phyloP scores from a whole-genome alignment of 1,140 invertebrate species.

The Ceratina australensis region DNA sequence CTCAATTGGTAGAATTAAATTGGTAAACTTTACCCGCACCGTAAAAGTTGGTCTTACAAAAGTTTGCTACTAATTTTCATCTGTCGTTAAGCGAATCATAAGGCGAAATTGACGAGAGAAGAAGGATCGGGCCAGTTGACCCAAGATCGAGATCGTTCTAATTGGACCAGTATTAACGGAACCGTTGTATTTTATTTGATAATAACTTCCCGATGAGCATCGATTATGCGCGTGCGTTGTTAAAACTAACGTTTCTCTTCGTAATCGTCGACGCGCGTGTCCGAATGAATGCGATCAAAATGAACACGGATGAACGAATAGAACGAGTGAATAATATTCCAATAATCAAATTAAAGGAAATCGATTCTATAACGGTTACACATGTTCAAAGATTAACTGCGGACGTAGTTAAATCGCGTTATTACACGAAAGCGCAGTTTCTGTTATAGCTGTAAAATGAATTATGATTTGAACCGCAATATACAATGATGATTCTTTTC shows the following conservation, averaged over 20 bases:
- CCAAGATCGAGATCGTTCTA: constrained; percentile 35
- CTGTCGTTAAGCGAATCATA: not conserved
- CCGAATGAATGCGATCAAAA: constrained; percentile 12
- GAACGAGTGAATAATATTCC: constrained; percentile 27
- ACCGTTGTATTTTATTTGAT: constrained; percentile 43
- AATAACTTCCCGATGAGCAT: constrained; percentile 39
- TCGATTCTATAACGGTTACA: constrained; percentile 43
- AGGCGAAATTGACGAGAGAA: not conserved
- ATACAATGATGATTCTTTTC: constrained; percentile 31
- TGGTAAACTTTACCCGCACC: constrained; percentile 10
- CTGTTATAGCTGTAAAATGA: constrained; percentile 25
- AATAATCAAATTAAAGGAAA: constrained; percentile 30
- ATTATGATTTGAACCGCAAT: constrained; percentile 30
- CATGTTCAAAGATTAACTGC: constrained; percentile 47
- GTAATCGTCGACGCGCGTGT: constrained; percentile 12
- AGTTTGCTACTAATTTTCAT: constrained; percentile 9
- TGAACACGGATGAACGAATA: not conserved
- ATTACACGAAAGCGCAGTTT: constrained; percentile 19
- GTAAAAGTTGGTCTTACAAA: not conserved
- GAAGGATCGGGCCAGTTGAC: constrained; percentile 24
- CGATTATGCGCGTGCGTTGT: constrained; percentile 25
- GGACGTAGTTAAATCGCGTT: constrained; percentile 30
- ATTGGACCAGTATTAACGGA: constrained; percentile 43
- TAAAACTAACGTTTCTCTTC: not conserved
- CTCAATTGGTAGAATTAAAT: constrained; percentile 19